phyloP scores from a whole-genome alignment of 2,797 vertebrate genomes.

The Scarus forsteni region DNA sequence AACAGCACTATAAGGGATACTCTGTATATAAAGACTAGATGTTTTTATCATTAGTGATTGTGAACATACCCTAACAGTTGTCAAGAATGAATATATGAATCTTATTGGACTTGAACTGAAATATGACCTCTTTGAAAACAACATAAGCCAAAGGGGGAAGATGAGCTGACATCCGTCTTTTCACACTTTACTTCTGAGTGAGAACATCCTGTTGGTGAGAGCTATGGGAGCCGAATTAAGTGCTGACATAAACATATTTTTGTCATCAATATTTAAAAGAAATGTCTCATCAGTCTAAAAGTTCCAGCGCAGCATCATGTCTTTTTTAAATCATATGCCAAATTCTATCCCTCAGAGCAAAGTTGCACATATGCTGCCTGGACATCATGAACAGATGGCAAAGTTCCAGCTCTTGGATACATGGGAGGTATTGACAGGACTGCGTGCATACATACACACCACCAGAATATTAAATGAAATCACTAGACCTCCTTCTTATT shows the following conservation, averaged over 20 bases:
- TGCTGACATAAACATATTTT: slow-evolving; percentile 34
- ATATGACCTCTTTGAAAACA: too few species aligned
- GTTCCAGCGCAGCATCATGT: slow-evolving; percentile 19
- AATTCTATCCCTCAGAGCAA: slow-evolving; percentile 14
- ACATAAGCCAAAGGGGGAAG: too few species aligned
- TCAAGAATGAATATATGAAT: too few species aligned
- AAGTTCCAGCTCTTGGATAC: slow-evolving; percentile 40
- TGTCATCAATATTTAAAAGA: slow-evolving; percentile 31
- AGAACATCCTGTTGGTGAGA: too few species aligned
- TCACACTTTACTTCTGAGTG: too few species aligned
- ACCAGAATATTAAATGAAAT: slow-evolving; percentile 35
- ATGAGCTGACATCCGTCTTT: too few species aligned
- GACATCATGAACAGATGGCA: slow-evolving; percentile 54
- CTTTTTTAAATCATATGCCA: slow-evolving; percentile 12
- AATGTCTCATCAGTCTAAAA: too few species aligned
- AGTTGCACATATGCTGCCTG: slow-evolving; percentile 26
- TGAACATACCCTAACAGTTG: too few species aligned
- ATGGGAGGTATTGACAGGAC: slow-evolving; percentile 51
- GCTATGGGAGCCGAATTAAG: slow-evolving; percentile 42
- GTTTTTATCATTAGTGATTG: too few species aligned
- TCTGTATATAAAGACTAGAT: too few species aligned
- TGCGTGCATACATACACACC: slow-evolving; percentile 25
- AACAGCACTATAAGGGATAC: too few species aligned
- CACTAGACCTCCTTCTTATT: neutral
- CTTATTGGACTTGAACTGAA: too few species aligned